Evolutionary conservation across 2,113 vertebrate genomes (phyloP), one percentile per base, ranked within the genome.

Genomic region (Anhinga anhinga): DNA sequence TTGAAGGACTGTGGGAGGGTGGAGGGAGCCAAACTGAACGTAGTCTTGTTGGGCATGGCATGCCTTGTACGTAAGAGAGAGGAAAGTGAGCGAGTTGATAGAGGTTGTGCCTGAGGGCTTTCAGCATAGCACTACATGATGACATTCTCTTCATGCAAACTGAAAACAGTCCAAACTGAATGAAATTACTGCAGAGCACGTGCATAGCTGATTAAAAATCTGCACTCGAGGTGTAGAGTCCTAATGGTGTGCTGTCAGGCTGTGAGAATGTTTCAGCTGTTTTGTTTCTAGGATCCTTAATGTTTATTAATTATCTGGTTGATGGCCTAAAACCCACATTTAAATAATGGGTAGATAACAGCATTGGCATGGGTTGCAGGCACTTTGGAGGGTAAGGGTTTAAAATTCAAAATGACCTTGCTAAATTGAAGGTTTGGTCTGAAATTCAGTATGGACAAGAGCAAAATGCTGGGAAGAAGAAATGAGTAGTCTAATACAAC

Each of bases 41-140:
- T n/a, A 20, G 38, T 76, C 66, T 72, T 83, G 19, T 70, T 61
- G 30, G 36, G 23, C 36, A 7, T 61, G 50, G 29, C 53, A 9
- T 42, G 20, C 18, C 44, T 59, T 89, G 65, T 84, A 50, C 3
- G 1, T 50, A 30, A 58, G 72, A 74, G 69, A 44, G 36, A n/a
- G 32, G 38, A 55, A 49, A 44, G 42, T 0, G 1, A 59, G 23
- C 0, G 0, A n/a, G 30, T 36, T 74, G 45, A 42, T 52, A 36
- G 59, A 70, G 50, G 5, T 55, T 66, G 29, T 71, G 16, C 70
- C 74, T 92, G 47, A 15, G 10, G 44, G 45, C 72, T 88, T 88
- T 90, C 34, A 61, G 62, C 62, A 21, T 40, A 69, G 58, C 30
- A 21, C n/a, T 74, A 1, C 10, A 2, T 30, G 53, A 38, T 44